Evolutionary conservation across 2,888 invertebrate genomes (phyloP).

Genomic region (Cerceris rybyensis): DNA sequence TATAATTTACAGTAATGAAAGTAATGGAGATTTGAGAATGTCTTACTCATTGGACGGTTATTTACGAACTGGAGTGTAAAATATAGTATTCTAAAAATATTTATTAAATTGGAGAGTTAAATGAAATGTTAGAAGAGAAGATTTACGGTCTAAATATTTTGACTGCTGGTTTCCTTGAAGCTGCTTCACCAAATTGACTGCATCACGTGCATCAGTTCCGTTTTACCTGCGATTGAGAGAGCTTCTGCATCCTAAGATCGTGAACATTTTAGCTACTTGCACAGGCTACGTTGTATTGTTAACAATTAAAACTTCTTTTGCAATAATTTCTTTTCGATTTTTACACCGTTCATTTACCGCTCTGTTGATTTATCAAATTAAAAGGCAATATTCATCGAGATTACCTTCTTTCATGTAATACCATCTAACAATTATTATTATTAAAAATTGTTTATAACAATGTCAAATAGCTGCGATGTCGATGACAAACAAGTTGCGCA

Average conservation of each 20-base stretch:
- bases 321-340: no score
- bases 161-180: conserved; percentile 63
- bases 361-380: no score
- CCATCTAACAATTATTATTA: neutral
- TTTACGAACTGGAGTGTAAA: no score
- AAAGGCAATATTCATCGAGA: no score
- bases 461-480: conserved; percentile 49
- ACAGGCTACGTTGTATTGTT: neutral
- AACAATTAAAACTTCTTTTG: neutral
- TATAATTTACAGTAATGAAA: no score
- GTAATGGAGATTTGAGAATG: no score
- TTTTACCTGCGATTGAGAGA: conserved; percentile 49
- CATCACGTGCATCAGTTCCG: conserved; percentile 63
- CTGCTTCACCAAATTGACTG: conserved; percentile 49
- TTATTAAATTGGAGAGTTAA: neutral
- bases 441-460: conserved; percentile 15
- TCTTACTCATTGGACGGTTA: no score
- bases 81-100: neutral
- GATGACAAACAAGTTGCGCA: conserved; percentile 50
- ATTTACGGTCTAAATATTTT: conserved; percentile 71
- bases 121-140: no score
- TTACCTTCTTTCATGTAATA: neutral
- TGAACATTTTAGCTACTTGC: neutral
- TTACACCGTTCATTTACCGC: no score
- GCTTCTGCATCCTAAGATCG: conserved; percentile 38